These are phyloP conservation scores for Polyergus mexicanus DNA, from an alignment of 1,140 invertebrate genomes.

Conservation along the genomic window DNA sequence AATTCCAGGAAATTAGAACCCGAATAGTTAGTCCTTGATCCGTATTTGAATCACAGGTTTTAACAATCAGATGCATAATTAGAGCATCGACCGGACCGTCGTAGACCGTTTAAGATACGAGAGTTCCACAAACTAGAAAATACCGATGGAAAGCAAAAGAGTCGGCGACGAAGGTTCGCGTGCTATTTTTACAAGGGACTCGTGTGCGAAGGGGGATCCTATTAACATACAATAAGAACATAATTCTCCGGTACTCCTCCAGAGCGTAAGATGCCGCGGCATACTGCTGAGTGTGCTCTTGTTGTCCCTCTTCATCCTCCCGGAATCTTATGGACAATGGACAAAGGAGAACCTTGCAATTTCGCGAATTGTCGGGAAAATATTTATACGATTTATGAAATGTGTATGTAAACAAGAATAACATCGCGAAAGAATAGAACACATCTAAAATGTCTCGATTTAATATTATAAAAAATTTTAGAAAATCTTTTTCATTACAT, in stretches of 20 bases:
- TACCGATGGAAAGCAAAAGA: constrained; percentile 64
- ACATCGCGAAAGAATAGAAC: neutral
- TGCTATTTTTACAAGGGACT: constrained; percentile 72
- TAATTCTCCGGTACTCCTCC: constrained; percentile 73
- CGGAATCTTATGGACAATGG: constrained; percentile 17
- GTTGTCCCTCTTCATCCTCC: constrained; percentile 19
- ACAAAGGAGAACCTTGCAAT: constrained; percentile 68
- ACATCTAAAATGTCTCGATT: neutral
- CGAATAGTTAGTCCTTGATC: neutral
- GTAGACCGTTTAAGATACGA: constrained; percentile 66
- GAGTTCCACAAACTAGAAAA: constrained; percentile 75
- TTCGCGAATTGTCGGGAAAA: constrained; percentile 62
- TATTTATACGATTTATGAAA: constrained; percentile 42
- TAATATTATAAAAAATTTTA: neutral
- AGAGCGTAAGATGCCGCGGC: constrained; percentile 68
- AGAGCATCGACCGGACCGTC: constrained; percentile 58
- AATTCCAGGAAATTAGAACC: neutral
- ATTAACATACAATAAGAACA: constrained; percentile 79
- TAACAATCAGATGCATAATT: constrained; percentile 72
- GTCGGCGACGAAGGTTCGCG: constrained; percentile 30
- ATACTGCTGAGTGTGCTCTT: constrained; percentile 52
- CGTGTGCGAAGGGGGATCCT: constrained; percentile 64
- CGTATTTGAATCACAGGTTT: constrained; percentile 35
- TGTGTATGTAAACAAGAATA: neutral
- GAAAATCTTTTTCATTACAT: neutral